Evolutionary conservation across 2,888 invertebrate species (phyloP), one percentile per base, ranked within the genome.

Genomic region (Coecobrya sp.): DNA sequence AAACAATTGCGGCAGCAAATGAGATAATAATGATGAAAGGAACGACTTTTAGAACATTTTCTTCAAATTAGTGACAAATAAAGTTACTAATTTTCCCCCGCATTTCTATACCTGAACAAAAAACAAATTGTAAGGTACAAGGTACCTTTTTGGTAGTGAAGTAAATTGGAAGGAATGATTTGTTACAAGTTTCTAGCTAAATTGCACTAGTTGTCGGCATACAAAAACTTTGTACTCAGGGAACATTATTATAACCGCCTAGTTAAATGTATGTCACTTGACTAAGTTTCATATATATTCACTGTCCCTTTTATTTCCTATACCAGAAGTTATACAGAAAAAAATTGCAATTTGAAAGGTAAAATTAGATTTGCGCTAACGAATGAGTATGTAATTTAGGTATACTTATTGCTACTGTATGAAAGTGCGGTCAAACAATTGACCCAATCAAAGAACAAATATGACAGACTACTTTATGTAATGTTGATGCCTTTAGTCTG

Each of bases 21-120:
- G 70, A 86, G 76, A 79, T 68, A 65, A 89, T 85, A 59, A 85
- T 90, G 85, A 90, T 85, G 76, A 85, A 90, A 90, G 62, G 76
- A 45, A 84, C 84, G 76, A 89, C 16, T 45, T 5, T 45, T 45
- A 3, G 65, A 70, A 1, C 1, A n/a, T 84, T 86, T 90, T 62
- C 81, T 86, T 79, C 79, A 86, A 91, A 91, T 91, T 91, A 91
- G 81, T 81, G 55, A 86, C 62, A 85, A 90, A 85, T 85, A 90
- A 85, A 79, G n/a, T 36, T 70, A 30, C 70, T 70, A 84, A 82
- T 73, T 70, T 70, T 19, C 27, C 16, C n/a, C 68, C 49, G 10
- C 11, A 19, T 11, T 59, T 16, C 16, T 59, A 52, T 10, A 52
- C 2, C 16, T 19, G n/a, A 52, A 7, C 59, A 59, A 59, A 59